phyloP scores from a whole-genome alignment of 1,140 invertebrate species.

The Calephelis virginiensis region DNA sequence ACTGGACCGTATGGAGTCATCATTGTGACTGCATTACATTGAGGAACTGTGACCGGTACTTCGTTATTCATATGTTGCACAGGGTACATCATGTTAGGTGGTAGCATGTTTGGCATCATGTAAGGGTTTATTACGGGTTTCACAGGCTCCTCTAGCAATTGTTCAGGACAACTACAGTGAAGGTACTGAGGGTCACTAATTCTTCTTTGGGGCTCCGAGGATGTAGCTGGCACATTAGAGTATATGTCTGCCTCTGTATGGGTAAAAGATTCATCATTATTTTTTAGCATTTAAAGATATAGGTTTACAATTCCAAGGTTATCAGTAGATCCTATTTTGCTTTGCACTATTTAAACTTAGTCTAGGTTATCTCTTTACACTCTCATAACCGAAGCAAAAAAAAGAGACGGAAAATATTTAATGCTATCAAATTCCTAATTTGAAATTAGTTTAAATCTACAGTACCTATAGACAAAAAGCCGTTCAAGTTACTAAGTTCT shows the following conservation, averaged over 20 bases:
- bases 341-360: too few relatives aligned
- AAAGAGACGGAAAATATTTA: too few relatives aligned
- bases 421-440: too few relatives aligned
- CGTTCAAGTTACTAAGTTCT: too few relatives aligned
- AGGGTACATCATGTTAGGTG: constrained; percentile 51
- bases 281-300: neutral
- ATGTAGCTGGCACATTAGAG: constrained; percentile 53
- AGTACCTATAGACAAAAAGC: too few relatives aligned
- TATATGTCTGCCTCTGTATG: constrained; percentile 62
- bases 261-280: neutral
- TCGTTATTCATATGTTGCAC: constrained; percentile 45
- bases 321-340: too few relatives aligned
- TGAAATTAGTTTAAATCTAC: too few relatives aligned
- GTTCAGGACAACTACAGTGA: constrained; percentile 41
- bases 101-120: constrained; percentile 41
- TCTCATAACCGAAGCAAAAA: too few relatives aligned
- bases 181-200: constrained; percentile 35
- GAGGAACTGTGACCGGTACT: constrained; percentile 44
- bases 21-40: constrained; percentile 48
- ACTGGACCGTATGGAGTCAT: constrained; percentile 57
- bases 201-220: constrained; percentile 44
- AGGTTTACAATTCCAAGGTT: too few relatives aligned
- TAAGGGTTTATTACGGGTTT: constrained; percentile 47
- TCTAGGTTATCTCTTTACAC: too few relatives aligned
- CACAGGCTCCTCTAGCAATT: constrained; percentile 38